Base-by-base conservation (phyloP, 2,113 vertebrate genomes). In the Rostratula benghalensis region DNA sequence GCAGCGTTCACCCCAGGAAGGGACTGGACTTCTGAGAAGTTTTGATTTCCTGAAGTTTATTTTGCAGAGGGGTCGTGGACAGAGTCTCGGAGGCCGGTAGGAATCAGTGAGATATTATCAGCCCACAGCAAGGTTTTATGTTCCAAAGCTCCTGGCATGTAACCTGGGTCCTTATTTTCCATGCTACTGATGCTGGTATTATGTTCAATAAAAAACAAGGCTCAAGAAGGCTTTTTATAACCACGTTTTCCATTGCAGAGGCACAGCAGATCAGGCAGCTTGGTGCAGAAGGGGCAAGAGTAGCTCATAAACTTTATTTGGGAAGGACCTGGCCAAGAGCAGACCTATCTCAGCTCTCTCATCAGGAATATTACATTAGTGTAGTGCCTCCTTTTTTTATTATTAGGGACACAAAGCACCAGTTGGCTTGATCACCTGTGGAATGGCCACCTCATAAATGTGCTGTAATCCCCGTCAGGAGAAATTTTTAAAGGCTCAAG, bases 31-130 rank as follows among this genome's bases (percentile, higher is more conserved):
- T 96, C 95, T 97, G 93, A 95, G 74, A 91, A 81, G 89, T 94
- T 95, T 95, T 94, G 48, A 95, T 97, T 97, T 96, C 35, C 71
- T 89, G 27, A 91, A 91, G 96, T 95, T 97, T 95, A 57, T 95
- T 95, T 97, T 93, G 61, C 67, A 89, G 94, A 79, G 71, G 70
- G 74, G 37, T 69, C 8, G 17, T 91, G 94, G 93, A 91, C 74
- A 94, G 64, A 93, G 57, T 94, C 89, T 69, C 85, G 89, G 89
- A 94, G 94, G 41, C 93, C 91, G 77, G 81, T 89, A 96, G 85
- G 61, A 94, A 94, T 95, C 93, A 84, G 28, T 51, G 74, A 97
- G 96, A 96, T 97, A 73, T 87, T 95, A 97, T 96, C 95, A 0
- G 45, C 50, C 77, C 70, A 69, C 45, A 85, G 81, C 53, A 76